These are phyloP conservation scores for Neopipo cinnamomea DNA, from an alignment of 2,113 vertebrate species.

Conservation along the genomic window DNA sequence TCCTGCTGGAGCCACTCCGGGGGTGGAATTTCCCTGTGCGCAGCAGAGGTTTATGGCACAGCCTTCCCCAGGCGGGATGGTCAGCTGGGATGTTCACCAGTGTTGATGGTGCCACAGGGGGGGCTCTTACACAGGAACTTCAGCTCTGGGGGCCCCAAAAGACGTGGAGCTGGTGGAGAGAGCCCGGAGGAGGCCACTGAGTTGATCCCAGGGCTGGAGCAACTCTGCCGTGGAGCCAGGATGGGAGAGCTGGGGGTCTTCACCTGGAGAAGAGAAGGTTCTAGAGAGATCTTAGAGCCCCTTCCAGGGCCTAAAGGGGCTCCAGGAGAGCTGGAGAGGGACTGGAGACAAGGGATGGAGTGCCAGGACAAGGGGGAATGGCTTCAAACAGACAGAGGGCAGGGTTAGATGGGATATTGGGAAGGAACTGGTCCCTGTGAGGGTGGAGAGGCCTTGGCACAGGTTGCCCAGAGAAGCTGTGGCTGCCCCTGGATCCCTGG, in stretches of 20 bases:
- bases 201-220: not conserved
- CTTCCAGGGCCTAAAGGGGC: not conserved
- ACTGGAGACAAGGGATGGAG: not conserved
- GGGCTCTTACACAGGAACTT: not conserved
- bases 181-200: not conserved
- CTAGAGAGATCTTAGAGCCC: not conserved
- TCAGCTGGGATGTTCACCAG: not conserved
- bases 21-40: not conserved
- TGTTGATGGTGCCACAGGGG: not conserved
- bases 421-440: not conserved
- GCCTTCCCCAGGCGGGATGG: not conserved
- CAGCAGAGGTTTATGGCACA: not conserved
- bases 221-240: not conserved
- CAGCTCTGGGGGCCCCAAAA: fast-evolving
- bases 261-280: fast-evolving
- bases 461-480: not conserved
- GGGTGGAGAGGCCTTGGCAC: not conserved
- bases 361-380: not conserved
- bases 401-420: fast-evolving
- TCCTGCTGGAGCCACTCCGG: not conserved
- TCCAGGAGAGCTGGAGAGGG: not conserved
- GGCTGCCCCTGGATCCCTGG: not conserved
- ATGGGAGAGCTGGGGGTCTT: fast-evolving
- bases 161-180: not conserved
- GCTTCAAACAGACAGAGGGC: not conserved